Evolutionary conservation across 1,140 invertebrate genomes (phyloP).

Genomic region (Sogatella furcifera): DNA sequence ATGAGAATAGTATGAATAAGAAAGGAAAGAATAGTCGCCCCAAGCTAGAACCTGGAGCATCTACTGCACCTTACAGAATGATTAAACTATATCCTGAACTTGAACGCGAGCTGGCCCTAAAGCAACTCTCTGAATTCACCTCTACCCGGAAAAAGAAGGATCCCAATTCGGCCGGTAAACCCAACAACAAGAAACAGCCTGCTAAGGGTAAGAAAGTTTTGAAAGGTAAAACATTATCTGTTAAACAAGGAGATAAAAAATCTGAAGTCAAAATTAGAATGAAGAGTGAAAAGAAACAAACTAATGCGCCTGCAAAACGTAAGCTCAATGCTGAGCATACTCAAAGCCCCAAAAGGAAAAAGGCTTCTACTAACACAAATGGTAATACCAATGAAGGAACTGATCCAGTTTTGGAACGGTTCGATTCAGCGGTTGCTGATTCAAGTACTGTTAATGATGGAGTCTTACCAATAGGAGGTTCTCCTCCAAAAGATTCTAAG

Average conservation of each 20-base stretch:
- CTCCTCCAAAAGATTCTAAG: not conserved
- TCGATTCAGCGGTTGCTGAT: not conserved
- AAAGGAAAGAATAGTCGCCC: slow-evolving; percentile 5
- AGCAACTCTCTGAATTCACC: slow-evolving; percentile 38
- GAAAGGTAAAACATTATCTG: slow-evolving; percentile 1
- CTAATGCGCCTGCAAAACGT: not conserved
- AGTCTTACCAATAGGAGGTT: not conserved
- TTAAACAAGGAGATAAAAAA: slow-evolving; percentile 10
- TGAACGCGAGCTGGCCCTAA: slow-evolving; percentile 40
- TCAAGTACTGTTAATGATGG: not conserved
- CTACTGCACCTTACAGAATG: slow-evolving; percentile 4
- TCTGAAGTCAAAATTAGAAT: slow-evolving; percentile 3
- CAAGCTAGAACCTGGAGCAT: not conserved
- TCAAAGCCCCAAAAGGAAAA: slow-evolving; percentile 17
- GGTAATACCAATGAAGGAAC: not conserved
- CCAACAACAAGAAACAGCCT: slow-evolving; percentile 9
- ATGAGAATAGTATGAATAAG: slow-evolving; percentile 4
- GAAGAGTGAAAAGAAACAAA: not conserved
- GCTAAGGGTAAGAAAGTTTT: not conserved
- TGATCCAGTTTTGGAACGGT: not conserved
- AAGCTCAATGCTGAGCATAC: slow-evolving; percentile 5
- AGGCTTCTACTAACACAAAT: slow-evolving; percentile 21
- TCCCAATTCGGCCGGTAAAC: slow-evolving; percentile 4
- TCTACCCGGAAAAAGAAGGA: slow-evolving; percentile 18
- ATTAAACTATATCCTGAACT: slow-evolving; percentile 33